Conservation (phyloP, 1,140 invertebrate species). For the Heliconius congener region DNA sequence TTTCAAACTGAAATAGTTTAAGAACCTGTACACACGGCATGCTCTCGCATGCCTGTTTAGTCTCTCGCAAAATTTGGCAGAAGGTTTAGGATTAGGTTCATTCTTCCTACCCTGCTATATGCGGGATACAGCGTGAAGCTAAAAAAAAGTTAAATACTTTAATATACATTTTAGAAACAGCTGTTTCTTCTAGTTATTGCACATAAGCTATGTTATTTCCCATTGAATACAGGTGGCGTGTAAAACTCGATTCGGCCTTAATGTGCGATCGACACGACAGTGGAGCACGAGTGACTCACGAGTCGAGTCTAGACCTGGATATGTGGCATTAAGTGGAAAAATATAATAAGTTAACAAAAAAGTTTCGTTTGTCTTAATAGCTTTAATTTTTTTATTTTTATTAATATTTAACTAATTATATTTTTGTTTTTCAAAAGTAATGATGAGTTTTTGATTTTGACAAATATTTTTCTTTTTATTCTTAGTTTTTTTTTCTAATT, state of each 20-base stretch:
- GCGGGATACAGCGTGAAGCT: too few relatives aligned
- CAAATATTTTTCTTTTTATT: too few relatives aligned
- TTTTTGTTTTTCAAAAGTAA: too few relatives aligned
- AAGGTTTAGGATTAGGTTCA: too few relatives aligned
- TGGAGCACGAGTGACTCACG: conserved; percentile 39
- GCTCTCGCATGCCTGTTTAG: too few relatives aligned
- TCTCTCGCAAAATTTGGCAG: too few relatives aligned
- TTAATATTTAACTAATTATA: not conserved
- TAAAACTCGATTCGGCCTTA: conserved; percentile 51
- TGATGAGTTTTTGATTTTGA: too few relatives aligned
- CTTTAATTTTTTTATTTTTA: not conserved
- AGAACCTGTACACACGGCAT: too few relatives aligned
- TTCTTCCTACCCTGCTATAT: not conserved
- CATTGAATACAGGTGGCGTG: conserved; percentile 56
- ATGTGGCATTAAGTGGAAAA: not conserved
- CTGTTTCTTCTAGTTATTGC: not conserved
- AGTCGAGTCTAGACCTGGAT: conserved; percentile 30
- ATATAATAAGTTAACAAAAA: not conserved
- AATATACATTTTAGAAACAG: too few relatives aligned
- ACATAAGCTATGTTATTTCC: conserved; percentile 30
- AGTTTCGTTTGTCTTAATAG: not conserved
- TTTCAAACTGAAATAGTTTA: too few relatives aligned
- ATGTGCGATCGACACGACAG: conserved; percentile 56
- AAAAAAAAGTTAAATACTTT: too few relatives aligned
- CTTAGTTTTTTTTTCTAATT: too few relatives aligned